Base-by-base conservation (phyloP, 2,888 invertebrate genomes). In the Ptychoptera contaminata region DNA sequence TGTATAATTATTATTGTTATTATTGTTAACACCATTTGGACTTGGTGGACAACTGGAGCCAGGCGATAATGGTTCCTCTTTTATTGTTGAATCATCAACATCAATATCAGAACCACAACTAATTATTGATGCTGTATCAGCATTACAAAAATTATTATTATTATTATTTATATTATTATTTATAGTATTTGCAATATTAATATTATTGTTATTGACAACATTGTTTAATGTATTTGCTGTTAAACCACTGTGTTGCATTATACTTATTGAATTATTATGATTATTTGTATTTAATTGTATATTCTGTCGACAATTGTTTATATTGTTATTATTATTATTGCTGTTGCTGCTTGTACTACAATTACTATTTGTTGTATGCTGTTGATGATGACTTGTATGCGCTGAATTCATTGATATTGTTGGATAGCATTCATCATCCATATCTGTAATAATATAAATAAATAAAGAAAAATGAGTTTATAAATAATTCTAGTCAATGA, bases 401-500 rank as follows among this genome's bases (percentile, higher is more conserved):
- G 73, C 71, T 44, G 71, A 67, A 55, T 73, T 74, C 61, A 86
- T 76, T 49, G 86, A 78, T 60, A 86, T 83, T 46, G 80, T 77
- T 47, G 84, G 83, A 66, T 84, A 87, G 63, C 85, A 85, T 60
- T 90, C 88, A 56, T 88, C 87, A 63, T 90, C 90, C 80, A 88
- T 84, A 57, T 90, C 90, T 87, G 67, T 7, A 47, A 52, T 31
- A 34, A 41, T 43, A 5, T 23, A 3, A 23, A 23, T 34, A 3
- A 34, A 34, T 34, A 16, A 23, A 23, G 7, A 23, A 5, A 23
- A 23, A 23, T 23, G n/a, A n/a, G n/a, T n/a, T n/a, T n/a, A n/a
- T n/a, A n/a, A n/a, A n/a, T n/a, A n/a, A n/a, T n/a, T n/a, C n/a
- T n/a, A n/a, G n/a, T n/a, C n/a, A n/a, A n/a, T n/a, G n/a, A n/a